These are phyloP conservation scores for Ptiloglossa arizonensis DNA, from an alignment of 1,140 invertebrate genomes.

Conservation along the genomic window DNA sequence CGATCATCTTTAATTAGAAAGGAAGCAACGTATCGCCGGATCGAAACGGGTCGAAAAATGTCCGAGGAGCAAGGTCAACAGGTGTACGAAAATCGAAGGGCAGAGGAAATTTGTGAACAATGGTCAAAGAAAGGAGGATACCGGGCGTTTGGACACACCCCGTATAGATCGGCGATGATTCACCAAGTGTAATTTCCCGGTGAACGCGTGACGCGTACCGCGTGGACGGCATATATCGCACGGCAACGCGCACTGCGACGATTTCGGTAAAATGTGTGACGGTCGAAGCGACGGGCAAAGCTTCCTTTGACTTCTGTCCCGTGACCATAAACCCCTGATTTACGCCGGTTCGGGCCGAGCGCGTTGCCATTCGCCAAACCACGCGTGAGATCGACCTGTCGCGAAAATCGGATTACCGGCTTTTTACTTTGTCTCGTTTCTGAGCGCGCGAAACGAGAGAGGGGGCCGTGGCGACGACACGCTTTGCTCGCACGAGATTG, in stretches of 20 bases:
- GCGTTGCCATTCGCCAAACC: slow-evolving; percentile 62
- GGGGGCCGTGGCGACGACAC: background rate
- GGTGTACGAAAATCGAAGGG: background rate
- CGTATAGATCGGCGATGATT: slow-evolving; percentile 48
- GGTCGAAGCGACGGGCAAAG: slow-evolving; percentile 73
- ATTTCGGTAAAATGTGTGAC: slow-evolving; percentile 79
- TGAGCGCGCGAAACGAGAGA: slow-evolving; percentile 15
- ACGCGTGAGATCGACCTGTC: slow-evolving; percentile 70
- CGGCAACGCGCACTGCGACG: slow-evolving; percentile 52
- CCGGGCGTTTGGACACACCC: background rate
- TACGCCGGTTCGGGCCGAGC: slow-evolving; percentile 66
- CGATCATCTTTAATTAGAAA: no score
- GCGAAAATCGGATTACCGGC: slow-evolving; percentile 65
- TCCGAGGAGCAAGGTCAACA: no score
- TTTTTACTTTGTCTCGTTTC: slow-evolving; percentile 52
- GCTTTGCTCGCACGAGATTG: slow-evolving; percentile 24
- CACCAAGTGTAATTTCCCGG: slow-evolving; percentile 47
- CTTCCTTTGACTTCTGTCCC: slow-evolving; percentile 75
- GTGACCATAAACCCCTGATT: slow-evolving; percentile 79
- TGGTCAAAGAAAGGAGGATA: background rate
- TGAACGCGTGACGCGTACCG: slow-evolving; percentile 45
- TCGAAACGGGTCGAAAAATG: no score
- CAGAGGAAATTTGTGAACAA: background rate
- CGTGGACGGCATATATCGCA: slow-evolving; percentile 51
- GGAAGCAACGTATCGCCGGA: no score